Percentiles rank a stretch among this genome's conserved stretches.
Evolutionary conservation across 1,140 invertebrate genomes (phyloP).

Genomic region (Cyrtorhinus lividipennis): DNA sequence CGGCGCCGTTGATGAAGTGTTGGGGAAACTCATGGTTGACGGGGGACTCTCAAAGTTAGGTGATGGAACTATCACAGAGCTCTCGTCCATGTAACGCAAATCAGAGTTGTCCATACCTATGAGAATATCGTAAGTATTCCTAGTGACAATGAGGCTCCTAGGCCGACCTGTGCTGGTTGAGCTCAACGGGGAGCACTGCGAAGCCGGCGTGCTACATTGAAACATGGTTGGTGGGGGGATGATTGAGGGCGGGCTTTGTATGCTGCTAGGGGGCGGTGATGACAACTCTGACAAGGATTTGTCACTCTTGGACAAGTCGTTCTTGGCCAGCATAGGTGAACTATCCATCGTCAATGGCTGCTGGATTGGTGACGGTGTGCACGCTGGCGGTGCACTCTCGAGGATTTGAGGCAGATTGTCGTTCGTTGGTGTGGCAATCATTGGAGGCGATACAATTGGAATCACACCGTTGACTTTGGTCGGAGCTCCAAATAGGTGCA

Average conservation of each 20-base stretch:
- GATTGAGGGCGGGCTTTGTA: constrained; percentile 33
- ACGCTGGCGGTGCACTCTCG: constrained; percentile 24
- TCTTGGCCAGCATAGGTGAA: constrained; percentile 27
- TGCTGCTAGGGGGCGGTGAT: constrained; percentile 30
- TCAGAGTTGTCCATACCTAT: constrained; percentile 65
- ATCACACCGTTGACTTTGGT: constrained; percentile 28
- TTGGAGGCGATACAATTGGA: constrained; percentile 14
- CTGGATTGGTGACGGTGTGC: constrained; percentile 36
- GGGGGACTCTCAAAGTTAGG: constrained; percentile 57
- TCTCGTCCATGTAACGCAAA: constrained; percentile 77
- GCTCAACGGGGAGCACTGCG: constrained; percentile 33
- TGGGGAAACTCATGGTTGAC: constrained; percentile 40
- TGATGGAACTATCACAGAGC: constrained; percentile 63
- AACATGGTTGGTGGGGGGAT: constrained; percentile 60
- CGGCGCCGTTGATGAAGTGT: constrained; percentile 28
- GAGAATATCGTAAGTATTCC: constrained; percentile 51
- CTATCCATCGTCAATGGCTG: constrained; percentile 35
- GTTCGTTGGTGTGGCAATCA: constrained; percentile 12
- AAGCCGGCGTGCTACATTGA: constrained; percentile 46
- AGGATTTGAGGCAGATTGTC: neutral
- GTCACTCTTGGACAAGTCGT: constrained; percentile 20
- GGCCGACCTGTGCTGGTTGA: constrained; percentile 41
- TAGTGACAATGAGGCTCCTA: constrained; percentile 37
- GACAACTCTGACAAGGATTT: constrained; percentile 27
- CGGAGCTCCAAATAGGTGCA: constrained; percentile 30